phyloP scores from a whole-genome alignment of 2,888 invertebrate species.

The Sarcophaga rosellei region DNA sequence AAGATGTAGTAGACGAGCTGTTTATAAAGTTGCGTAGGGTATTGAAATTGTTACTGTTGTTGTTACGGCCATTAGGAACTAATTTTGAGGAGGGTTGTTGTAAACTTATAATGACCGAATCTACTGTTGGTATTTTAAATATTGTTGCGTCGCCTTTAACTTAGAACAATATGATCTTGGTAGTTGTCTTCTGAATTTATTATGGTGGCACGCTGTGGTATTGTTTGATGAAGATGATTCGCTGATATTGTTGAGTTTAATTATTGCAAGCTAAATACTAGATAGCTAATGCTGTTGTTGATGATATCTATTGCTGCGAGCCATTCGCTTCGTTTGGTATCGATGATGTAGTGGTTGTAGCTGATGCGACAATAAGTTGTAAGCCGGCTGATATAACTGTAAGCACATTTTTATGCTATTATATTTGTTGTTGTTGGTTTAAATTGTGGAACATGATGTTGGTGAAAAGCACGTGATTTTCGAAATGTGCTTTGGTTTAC shows the following conservation, averaged over 20 bases:
- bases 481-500: no score
- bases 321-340: neutral
- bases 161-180: no score
- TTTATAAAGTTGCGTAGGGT: conserved; percentile 18
- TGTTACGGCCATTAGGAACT: conserved; percentile 69
- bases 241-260: conserved; percentile 57
- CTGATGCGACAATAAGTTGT: conserved; percentile 22
- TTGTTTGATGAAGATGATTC: no score
- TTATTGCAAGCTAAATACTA: conserved; percentile 44
- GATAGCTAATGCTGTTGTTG: conserved; percentile 23
- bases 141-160: no score
- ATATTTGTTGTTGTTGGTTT: conserved; percentile 69
- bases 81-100: conserved; percentile 67
- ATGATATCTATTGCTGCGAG: neutral
- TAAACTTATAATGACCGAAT: conserved; percentile 58
- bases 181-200: no score
- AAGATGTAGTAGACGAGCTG: conserved; percentile 35
- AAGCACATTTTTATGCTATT: conserved; percentile 51
- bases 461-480: neutral
- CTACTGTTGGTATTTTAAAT: conserved; percentile 43
- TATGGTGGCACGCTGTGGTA: no score
- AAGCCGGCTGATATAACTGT: conserved; percentile 53
- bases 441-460: conserved; percentile 1
- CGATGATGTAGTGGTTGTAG: conserved; percentile 33
- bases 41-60: conserved; percentile 22